phyloP scores from a whole-genome alignment of 2,888 invertebrate species.

The Fragum sueziense region DNA sequence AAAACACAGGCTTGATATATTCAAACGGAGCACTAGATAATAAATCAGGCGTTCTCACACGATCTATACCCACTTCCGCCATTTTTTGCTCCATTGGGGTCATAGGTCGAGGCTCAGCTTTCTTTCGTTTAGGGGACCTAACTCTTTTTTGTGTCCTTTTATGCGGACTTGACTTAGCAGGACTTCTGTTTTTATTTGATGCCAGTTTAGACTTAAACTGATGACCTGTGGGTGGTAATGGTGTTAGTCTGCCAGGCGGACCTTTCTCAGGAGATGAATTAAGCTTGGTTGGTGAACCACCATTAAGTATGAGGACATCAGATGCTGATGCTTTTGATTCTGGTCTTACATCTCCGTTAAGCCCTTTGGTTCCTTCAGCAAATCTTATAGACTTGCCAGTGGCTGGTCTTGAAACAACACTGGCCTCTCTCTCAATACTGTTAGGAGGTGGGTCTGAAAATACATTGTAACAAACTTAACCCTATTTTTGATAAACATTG shows the following conservation, averaged over 20 bases:
- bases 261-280: not conserved
- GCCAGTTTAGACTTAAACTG: not conserved
- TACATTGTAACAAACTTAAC: too few relatives aligned
- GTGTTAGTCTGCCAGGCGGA: not conserved
- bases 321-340: constrained; percentile 22
- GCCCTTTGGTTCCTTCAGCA: constrained; percentile 13
- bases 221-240: constrained; percentile 24
- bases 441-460: too few relatives aligned
- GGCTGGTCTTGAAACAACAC: constrained; percentile 10
- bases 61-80: constrained; percentile 23
- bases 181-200: not conserved
- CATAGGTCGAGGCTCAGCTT: constrained; percentile 8
- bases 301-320: constrained; percentile 3
- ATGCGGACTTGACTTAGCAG: not conserved
- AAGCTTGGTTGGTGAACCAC: not conserved
- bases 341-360: not conserved
- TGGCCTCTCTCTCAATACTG: not conserved
- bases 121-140: constrained; percentile 1
- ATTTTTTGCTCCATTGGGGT: constrained; percentile 34
- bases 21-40: constrained; percentile 37
- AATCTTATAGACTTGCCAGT: constrained; percentile 8
- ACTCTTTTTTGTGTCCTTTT: not conserved
- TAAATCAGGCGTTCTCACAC: constrained; percentile 44
- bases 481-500: too few relatives aligned
- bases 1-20: constrained; percentile 45